A percentile compares a stretch with the other conserved stretches of the same genome.
Evolutionary conservation across 1,140 invertebrate species (phyloP).

Genomic region (Pogonus chalceus): DNA sequence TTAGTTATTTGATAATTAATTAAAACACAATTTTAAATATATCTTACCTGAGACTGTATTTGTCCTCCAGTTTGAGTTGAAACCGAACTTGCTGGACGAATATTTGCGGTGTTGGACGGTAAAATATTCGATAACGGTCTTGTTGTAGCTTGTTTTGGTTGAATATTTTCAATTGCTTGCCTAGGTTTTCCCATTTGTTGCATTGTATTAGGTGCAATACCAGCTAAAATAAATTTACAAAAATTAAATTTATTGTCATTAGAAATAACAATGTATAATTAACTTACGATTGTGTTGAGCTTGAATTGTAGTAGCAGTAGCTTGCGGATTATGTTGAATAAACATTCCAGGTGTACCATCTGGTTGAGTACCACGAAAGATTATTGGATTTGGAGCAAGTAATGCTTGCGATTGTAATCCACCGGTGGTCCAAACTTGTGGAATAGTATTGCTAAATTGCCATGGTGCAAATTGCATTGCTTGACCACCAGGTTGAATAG

Average conservation of each 20-base stretch:
- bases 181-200: slow-evolving; percentile 44
- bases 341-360: slow-evolving; percentile 65
- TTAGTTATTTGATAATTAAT: not conserved
- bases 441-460: slow-evolving; percentile 45
- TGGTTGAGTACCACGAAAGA: slow-evolving; percentile 68
- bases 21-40: slow-evolving; percentile 11
- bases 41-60: slow-evolving; percentile 44
- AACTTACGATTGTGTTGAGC: slow-evolving; percentile 46
- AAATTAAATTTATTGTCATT: slow-evolving; percentile 8
- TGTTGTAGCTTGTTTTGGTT: slow-evolving; percentile 39
- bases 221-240: slow-evolving; percentile 5
- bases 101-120: slow-evolving; percentile 51
- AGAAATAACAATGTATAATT: slow-evolving; percentile 13
- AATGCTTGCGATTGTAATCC: slow-evolving; percentile 56
- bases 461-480: slow-evolving; percentile 53
- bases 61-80: slow-evolving; percentile 66
- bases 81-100: slow-evolving; percentile 63
- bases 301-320: slow-evolving; percentile 41
- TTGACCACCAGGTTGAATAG: slow-evolving; percentile 43
- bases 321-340: slow-evolving; percentile 73
- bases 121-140: slow-evolving; percentile 55
- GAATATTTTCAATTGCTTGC: slow-evolving; percentile 39
- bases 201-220: slow-evolving; percentile 26
- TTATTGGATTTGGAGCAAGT: slow-evolving; percentile 66
- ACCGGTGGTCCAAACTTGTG: slow-evolving; percentile 58